Conservation (phyloP, 2,888 invertebrate genomes). For the Atherix ibis region DNA sequence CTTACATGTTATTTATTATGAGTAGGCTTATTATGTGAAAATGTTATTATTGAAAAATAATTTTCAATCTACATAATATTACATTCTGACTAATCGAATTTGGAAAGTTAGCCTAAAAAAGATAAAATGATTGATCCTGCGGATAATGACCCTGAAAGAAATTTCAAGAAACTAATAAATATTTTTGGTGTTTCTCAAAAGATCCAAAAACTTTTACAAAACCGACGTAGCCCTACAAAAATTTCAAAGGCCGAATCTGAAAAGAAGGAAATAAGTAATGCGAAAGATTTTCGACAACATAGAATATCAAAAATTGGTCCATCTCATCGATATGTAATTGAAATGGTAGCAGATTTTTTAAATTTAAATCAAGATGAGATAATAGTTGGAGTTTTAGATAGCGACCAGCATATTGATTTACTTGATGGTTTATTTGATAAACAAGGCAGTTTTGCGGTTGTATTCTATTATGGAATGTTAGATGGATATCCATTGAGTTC, state of each 20-base stretch:
- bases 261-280: slow-evolving; percentile 9
- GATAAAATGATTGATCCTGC: neutral
- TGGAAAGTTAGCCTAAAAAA: no score
- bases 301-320: slow-evolving; percentile 20
- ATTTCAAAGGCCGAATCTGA: slow-evolving; percentile 20
- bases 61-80: no score
- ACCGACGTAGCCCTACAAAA: slow-evolving; percentile 19
- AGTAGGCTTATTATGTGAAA: no score
- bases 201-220: slow-evolving; percentile 20
- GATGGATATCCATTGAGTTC: slow-evolving; percentile 41
- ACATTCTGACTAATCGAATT: no score
- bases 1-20: no score
- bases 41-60: neutral
- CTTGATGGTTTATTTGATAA: slow-evolving; percentile 45
- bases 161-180: slow-evolving; percentile 17
- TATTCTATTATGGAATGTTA: slow-evolving; percentile 51
- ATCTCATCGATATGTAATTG: slow-evolving; percentile 48
- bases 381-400: slow-evolving; percentile 55
- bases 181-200: slow-evolving; percentile 23
- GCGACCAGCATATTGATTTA: slow-evolving; percentile 41
- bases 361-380: slow-evolving; percentile 48
- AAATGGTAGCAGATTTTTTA: slow-evolving; percentile 49
- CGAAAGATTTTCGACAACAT: slow-evolving; percentile 20
- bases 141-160: slow-evolving; percentile 3
- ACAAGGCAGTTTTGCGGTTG: slow-evolving; percentile 43